A percentile compares a stretch with the other conserved stretches of the same genome.
Conservation (phyloP, 2,797 vertebrate genomes). For the Macrochelys suwanniensis region DNA sequence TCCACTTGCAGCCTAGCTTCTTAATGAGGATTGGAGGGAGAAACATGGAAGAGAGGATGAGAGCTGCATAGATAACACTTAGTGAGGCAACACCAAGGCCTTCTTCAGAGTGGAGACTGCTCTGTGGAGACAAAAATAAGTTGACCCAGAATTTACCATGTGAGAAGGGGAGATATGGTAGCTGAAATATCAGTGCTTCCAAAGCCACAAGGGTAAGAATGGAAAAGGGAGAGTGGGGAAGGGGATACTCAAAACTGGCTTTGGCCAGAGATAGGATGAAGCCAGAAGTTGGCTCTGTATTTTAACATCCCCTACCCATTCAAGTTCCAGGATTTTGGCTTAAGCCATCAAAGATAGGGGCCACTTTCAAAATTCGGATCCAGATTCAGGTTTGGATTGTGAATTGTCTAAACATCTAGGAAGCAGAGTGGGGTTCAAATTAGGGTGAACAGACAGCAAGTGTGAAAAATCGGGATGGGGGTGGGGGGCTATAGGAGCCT, state of each 20-base stretch:
- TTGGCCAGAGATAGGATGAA: background rate
- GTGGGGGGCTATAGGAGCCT: too few species aligned
- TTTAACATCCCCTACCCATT: background rate
- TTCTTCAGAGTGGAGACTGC: conserved; percentile 91
- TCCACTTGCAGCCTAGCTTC: conserved; percentile 96
- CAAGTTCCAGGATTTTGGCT: background rate
- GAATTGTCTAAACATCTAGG: background rate
- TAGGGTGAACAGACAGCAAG: too few species aligned
- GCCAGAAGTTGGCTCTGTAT: background rate
- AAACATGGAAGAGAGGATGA: conserved; percentile 95
- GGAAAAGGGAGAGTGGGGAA: background rate
- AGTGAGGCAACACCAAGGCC: conserved; percentile 93
- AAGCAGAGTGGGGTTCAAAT: background rate
- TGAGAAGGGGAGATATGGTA: background rate
- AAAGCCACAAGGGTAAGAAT: background rate
- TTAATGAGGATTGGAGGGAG: conserved; percentile 93
- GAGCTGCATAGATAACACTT: conserved; percentile 90
- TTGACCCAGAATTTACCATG: background rate
- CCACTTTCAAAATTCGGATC: background rate
- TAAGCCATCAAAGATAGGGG: background rate
- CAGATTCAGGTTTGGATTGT: background rate
- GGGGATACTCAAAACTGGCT: too few species aligned
- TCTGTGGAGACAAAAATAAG: conserved; percentile 81
- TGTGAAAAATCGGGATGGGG: too few species aligned
- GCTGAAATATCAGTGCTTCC: background rate